phyloP scores from a whole-genome alignment of 1,140 invertebrate species.

The Macrosteles quadrilineatus region DNA sequence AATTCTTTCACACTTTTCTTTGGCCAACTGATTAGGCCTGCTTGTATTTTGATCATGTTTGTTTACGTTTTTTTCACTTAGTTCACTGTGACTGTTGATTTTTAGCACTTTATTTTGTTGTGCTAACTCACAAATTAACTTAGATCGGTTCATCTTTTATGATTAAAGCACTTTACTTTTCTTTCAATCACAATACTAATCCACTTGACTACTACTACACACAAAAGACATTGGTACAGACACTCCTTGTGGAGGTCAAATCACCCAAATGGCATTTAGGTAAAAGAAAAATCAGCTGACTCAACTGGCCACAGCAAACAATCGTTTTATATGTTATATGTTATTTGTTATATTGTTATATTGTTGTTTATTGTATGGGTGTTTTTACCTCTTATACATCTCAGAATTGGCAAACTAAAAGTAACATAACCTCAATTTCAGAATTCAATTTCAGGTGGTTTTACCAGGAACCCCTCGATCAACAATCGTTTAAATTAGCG shows the following conservation, averaged over 20 bases:
- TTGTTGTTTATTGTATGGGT: neutral
- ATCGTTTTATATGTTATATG: neutral
- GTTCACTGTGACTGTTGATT: neutral
- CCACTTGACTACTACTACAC: neutral
- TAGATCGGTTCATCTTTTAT: neutral
- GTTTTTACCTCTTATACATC: neutral
- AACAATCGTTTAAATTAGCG: too few species aligned
- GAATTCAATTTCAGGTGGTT: neutral
- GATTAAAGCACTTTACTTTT: neutral
- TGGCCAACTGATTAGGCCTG: neutral
- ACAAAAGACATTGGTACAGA: neutral
- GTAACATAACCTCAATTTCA: neutral
- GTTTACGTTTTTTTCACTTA: neutral
- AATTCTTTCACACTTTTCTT: neutral
- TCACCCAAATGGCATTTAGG: neutral
- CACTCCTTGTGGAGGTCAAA: neutral
- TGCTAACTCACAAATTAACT: neutral
- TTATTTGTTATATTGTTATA: neutral
- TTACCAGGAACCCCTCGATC: neutral
- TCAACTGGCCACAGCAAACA: neutral
- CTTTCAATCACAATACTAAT: neutral
- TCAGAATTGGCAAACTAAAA: neutral
- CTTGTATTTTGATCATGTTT: neutral
- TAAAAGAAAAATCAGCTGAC: neutral
- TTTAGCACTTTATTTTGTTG: neutral